These are phyloP conservation scores for Dolichallabes microphthalmus DNA, from an alignment of 2,113 vertebrate genomes.

Conservation along the genomic window DNA sequence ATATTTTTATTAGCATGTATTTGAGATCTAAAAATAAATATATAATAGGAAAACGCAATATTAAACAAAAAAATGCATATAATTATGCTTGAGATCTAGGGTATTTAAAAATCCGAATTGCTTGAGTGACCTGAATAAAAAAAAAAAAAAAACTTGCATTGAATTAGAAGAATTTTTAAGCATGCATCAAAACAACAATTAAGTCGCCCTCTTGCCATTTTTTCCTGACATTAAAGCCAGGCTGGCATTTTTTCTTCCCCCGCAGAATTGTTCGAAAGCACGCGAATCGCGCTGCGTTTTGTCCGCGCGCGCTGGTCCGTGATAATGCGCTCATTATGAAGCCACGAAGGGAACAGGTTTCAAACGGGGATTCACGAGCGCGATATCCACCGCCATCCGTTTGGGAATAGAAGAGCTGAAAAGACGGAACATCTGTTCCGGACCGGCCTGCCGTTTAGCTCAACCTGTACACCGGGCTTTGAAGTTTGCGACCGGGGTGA, in stretches of 20 bases:
- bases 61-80: neutral
- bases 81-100: neutral
- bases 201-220: constrained; percentile 77
- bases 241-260: constrained; percentile 32
- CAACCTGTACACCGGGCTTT: constrained; percentile 76
- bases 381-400: constrained; percentile 25
- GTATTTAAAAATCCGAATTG: neutral
- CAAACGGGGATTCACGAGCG: constrained; percentile 82
- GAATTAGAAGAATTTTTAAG: constrained; percentile 1
- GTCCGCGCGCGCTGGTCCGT: constrained; percentile 91
- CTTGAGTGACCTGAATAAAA: neutral
- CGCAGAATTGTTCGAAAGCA: constrained; percentile 87
- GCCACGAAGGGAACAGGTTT: constrained; percentile 91
- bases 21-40: constrained; percentile 62
- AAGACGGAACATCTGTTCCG: constrained; percentile 38
- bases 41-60: neutral
- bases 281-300: constrained; percentile 88
- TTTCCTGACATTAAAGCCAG: constrained; percentile 67
- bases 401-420: constrained; percentile 34
- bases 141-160: constrained; percentile 35
- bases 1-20: constrained; percentile 53
- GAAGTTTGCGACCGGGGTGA: constrained; percentile 42
- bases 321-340: constrained; percentile 97
- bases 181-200: constrained; percentile 64
- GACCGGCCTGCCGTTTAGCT: constrained; percentile 72